Percentiles rank a stretch among this genome's conserved stretches.
phyloP scores from a whole-genome alignment of 2,113 vertebrate genomes.

The Trogon surrucura region DNA sequence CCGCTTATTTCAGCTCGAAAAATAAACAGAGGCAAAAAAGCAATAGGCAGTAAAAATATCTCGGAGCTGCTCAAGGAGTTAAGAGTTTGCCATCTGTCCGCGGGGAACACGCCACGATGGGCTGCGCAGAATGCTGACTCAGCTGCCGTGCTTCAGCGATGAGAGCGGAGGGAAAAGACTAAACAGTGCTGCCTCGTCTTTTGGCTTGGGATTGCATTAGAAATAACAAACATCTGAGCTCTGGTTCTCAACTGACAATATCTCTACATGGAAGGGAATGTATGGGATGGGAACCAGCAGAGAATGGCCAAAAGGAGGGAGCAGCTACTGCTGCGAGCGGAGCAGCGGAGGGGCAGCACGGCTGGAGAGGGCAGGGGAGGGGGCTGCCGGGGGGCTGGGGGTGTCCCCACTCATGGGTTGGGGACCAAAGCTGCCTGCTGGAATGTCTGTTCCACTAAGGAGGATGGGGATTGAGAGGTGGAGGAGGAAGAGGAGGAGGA shows the following conservation, averaged over 20 bases:
- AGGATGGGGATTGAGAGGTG: fast-evolving
- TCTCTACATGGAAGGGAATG: conserved; percentile 60
- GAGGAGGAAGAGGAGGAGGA: background rate
- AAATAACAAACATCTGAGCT: conserved; percentile 53
- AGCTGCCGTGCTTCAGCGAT: background rate
- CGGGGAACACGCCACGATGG: background rate
- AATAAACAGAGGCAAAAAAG: conserved; percentile 22
- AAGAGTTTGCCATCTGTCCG: conserved; percentile 2
- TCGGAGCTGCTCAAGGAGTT: conserved; percentile 17
- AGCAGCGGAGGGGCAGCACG: background rate
- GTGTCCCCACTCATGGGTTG: background rate
- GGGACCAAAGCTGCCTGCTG: background rate
- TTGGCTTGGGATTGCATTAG: conserved; percentile 12
- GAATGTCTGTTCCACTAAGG: background rate
- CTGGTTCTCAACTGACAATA: background rate
- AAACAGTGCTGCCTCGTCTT: conserved; percentile 9
- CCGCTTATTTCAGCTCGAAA: conserved; percentile 11
- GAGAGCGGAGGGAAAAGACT: background rate
- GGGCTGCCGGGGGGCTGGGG: background rate
- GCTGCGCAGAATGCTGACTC: background rate
- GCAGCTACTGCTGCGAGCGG: background rate
- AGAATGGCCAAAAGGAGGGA: background rate
- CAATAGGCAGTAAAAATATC: conserved; percentile 17
- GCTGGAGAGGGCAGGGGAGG: background rate
- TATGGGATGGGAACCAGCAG: background rate